Evolutionary conservation across 2,797 vertebrate genomes (phyloP), one percentile per base, ranked within the genome.

Genomic region (Sphaeramia orbicularis): DNA sequence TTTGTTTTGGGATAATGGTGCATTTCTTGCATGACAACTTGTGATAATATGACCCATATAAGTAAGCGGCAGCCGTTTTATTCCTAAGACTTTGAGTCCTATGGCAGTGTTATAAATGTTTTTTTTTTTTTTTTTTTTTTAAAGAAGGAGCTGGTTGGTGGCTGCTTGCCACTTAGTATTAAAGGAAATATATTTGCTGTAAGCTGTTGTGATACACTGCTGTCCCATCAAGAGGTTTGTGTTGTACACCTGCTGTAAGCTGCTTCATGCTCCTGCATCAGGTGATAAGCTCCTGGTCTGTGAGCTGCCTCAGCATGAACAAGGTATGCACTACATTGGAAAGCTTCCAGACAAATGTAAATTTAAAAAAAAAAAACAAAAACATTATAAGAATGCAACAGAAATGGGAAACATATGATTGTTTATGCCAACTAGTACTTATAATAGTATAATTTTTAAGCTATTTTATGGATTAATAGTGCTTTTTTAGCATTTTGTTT

Each of bases 201-300:
- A 79, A 85, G 74, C 63, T 74, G 83, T 64, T 76, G 57, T 79
- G 74, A 78, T 71, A 41, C 57, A 79, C 83, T 51, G 76, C 73
- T 82, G 58, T 77, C 55, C 74, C 56, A 32, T 74, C 67, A 64
- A 53, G 38, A 51, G 60, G 63, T 54, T 80, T 70, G 60, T 73
- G 65, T 80, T 76, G 82, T 81, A 81, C 82, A 86, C 75, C 77
- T 86, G 77, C 83, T 71, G 58, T 85, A 85, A 87, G 75, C 80
- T 60, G 74, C 76, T 84, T 84, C 76, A 59, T 78, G 53, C 65
- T 54, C 27, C 76, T 66, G 80, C 74, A 71, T 78, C 24, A 16
- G 74, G 66, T 27, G 80, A 89, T 85, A 86, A 87, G 78, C 74
- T 71, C 18, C 44, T 63, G 50, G 72, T 51, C 80, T 56, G 61